Percentiles rank a stretch among this genome's conserved stretches.
Evolutionary conservation across 2,113 vertebrate genomes (phyloP).

Genomic region (Pelusios castaneus): DNA sequence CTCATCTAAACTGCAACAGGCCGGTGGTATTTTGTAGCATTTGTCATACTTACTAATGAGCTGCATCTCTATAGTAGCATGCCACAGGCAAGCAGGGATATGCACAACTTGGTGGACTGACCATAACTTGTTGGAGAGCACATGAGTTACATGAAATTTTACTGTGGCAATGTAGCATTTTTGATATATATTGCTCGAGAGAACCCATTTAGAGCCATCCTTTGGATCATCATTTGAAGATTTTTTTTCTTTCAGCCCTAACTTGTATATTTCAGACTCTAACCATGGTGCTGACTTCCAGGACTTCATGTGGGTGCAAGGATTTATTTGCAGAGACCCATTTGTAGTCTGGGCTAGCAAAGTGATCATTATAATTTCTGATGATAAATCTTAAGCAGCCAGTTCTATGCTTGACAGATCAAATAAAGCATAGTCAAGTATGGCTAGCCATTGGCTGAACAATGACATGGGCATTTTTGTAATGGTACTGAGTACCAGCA

Average conservation of each 20-base stretch:
- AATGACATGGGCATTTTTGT: no score
- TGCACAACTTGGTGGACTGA: background rate
- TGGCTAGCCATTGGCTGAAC: background rate
- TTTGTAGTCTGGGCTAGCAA: background rate
- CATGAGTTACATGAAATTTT: background rate
- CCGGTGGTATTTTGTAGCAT: background rate
- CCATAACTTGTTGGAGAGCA: background rate
- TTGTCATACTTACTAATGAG: background rate
- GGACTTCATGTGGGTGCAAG: background rate
- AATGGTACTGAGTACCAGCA: no score
- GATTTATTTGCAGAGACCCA: background rate
- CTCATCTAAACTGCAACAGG: background rate
- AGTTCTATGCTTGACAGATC: background rate
- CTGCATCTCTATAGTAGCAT: background rate
- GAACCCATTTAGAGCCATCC: background rate
- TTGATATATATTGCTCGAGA: background rate
- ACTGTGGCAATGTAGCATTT: background rate
- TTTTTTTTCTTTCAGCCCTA: background rate
- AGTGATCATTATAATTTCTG: background rate
- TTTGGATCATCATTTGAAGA: background rate
- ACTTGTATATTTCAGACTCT: background rate
- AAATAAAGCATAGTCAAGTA: background rate
- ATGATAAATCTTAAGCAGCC: background rate
- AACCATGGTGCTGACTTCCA: background rate
- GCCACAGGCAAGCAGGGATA: background rate